Evolutionary conservation across 2,888 invertebrate species (phyloP), one percentile per base, ranked within the genome.

Genomic region (Allolobophora icterica): DNA sequence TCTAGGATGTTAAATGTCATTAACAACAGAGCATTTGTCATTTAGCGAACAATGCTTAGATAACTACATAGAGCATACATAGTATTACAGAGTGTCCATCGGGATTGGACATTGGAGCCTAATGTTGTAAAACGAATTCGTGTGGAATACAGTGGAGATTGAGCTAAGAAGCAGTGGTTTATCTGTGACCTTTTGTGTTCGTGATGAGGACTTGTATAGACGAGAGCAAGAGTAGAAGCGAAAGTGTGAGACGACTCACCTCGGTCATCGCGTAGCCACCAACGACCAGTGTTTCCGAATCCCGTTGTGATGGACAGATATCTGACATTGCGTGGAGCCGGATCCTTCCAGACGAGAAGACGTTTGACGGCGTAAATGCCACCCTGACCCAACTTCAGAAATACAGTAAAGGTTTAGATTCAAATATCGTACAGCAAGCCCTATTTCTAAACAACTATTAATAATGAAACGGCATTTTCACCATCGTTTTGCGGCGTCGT

Each of bases 241-340:
- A 1, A 19, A 17, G 45, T 45, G 45, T 45, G 45, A 45, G 33
- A 8, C 6, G 30, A 15, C n/a, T 8, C 30, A 91, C 92, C 92
- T 91, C 58, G 33, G 40, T 90, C 91, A 71, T 91, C 91, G 34
- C 84, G 42, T 35, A 94, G 92, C 30, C 91, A 91, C 94, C 94
- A 94, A 17, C 91, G 91, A 45, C 93, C 94, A 4, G 90, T 91
- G 33, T 92, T 45, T 34, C 93, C 93, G 89, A 91, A 93, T 6
- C 93, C 93, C 0, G 94, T 93, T 19, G 93, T 91, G 42, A 93
- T 90, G 35, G 93, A 93, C 84, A 93, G 92, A 89, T 93, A 93
- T 87, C 93, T 92, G 87, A 93, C 93, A 38, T 91, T 91, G 91
- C 93, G 92, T 30, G 93, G 93, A 40, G 90, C 90, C 19, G 93